These are phyloP conservation scores for Trissolcus basalis DNA, from an alignment of 1,140 invertebrate species.

Conservation along the genomic window DNA sequence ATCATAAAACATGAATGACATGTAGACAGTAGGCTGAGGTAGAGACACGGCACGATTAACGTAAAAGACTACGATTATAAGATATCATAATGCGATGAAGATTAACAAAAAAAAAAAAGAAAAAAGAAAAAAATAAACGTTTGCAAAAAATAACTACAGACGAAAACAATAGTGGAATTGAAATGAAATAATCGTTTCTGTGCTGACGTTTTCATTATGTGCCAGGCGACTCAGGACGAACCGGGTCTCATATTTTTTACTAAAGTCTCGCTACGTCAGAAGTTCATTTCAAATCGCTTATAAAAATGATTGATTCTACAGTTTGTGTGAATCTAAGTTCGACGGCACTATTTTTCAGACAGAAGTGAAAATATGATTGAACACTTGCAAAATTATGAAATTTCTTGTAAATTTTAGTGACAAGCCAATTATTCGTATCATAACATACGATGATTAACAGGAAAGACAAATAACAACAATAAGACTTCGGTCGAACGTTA, in stretches of 20 bases:
- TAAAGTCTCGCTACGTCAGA: conserved; percentile 13
- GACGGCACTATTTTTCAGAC: not conserved
- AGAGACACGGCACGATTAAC: conserved; percentile 70
- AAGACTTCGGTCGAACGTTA: no score
- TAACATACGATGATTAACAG: no score
- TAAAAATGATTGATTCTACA: conserved; percentile 1
- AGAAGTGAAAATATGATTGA: not conserved
- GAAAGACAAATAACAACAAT: no score
- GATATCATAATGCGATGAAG: conserved; percentile 70
- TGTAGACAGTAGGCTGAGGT: conserved; percentile 73
- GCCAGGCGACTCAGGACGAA: conserved; percentile 15
- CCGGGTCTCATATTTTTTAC: conserved; percentile 30
- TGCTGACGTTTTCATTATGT: not conserved
- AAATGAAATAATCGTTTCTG: conserved; percentile 58
- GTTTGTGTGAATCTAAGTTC: not conserved
- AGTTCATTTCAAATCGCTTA: not conserved
- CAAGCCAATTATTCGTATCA: no score
- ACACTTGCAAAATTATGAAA: no score
- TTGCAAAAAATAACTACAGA: not conserved
- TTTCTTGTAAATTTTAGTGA: no score
- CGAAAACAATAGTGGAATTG: conserved; percentile 61
- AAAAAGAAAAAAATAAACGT: not conserved
- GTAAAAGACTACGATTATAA: conserved; percentile 64
- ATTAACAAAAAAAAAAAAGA: conserved; percentile 58
- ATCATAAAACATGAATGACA: conserved; percentile 56